Base-by-base conservation (phyloP, 2,113 vertebrate species). In the Hippocampus guttulatus region DNA sequence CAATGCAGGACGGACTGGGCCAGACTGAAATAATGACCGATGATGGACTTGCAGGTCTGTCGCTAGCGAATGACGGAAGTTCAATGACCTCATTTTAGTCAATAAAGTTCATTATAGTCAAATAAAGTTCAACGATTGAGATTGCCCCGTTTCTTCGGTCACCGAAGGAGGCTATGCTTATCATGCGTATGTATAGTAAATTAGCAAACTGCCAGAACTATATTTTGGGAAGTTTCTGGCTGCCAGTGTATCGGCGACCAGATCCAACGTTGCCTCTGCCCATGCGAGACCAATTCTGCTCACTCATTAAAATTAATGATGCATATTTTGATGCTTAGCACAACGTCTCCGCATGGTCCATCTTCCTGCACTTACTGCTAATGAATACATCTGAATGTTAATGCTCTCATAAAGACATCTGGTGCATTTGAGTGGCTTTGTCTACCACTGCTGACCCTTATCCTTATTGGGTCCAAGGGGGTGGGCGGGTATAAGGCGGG, bases 341-440 rank as follows among this genome's bases (percentile, higher is more conserved):
- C 75, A 77, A 82, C 81, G 84, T 89, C 88, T 74, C 74, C 40
- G 77, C 71, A 77, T 74, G 86, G 81, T 86, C 84, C 84, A 74
- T 87, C 87, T 90, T 85, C 90, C 84, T 84, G 94, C 93, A 94
- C 94, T 95, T 93, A 95, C 93, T 94, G 93, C 95, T 94, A 94
- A 97, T 93, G 93, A 97, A 94, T 94, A 95, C 92, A 93, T 93
- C 93, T 94, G 94, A 94, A 93, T 92, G 91, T 93, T 96, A 95
- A 95, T 95, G 94, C 81, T 90, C 91, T 94, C 94, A 93, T 96
- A 97, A 95, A 96, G 93, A 95, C 95, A 93, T 88, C 90, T 93
- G 86, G 93, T 94, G 94, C 92, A 92, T 94, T 92, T 94, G 93
- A 96, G 88, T 92, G 93, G 92, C 91, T 92, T 93, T 90, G 93